These are phyloP conservation scores for Catharus ustulatus DNA, from an alignment of 2,797 vertebrate species.

Conservation along the genomic window DNA sequence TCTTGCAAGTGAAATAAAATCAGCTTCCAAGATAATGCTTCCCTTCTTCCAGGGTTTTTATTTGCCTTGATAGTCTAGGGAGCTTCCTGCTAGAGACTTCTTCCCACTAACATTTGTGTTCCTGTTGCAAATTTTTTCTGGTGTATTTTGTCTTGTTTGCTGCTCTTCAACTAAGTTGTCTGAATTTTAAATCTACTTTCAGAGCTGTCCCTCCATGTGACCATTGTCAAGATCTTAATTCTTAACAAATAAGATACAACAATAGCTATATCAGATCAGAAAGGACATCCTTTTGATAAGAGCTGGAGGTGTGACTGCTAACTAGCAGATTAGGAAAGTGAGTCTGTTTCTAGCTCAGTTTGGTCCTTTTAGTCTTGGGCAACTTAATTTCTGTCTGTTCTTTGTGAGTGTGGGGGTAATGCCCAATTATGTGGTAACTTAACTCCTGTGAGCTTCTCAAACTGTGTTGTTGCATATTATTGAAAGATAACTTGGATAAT, in stretches of 20 bases:
- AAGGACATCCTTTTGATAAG: conserved; percentile 6
- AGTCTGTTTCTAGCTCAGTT: not conserved
- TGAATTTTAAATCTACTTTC: not conserved
- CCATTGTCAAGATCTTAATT: not conserved
- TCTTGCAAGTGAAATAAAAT: not conserved
- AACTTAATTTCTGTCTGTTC: not conserved
- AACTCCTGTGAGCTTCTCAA: not conserved
- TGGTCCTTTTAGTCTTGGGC: not conserved
- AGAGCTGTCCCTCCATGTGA: not conserved
- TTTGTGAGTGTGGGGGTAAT: not conserved
- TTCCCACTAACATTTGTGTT: not conserved
- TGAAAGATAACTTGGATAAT: not conserved
- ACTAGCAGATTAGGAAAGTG: not conserved
- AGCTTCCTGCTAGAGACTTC: not conserved
- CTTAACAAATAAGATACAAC: not conserved
- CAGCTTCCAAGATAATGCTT: not conserved
- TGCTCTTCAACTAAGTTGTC: not conserved
- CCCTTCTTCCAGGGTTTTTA: not conserved
- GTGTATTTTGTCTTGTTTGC: not conserved
- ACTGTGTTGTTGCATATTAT: not conserved
- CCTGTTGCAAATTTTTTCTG: not conserved
- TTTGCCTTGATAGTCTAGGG: not conserved
- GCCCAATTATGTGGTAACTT: not conserved
- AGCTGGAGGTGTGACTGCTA: not conserved
- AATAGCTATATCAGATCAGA: not conserved